Base-by-base conservation (phyloP, 2,113 vertebrate species). In the Grammomys surdaster region DNA sequence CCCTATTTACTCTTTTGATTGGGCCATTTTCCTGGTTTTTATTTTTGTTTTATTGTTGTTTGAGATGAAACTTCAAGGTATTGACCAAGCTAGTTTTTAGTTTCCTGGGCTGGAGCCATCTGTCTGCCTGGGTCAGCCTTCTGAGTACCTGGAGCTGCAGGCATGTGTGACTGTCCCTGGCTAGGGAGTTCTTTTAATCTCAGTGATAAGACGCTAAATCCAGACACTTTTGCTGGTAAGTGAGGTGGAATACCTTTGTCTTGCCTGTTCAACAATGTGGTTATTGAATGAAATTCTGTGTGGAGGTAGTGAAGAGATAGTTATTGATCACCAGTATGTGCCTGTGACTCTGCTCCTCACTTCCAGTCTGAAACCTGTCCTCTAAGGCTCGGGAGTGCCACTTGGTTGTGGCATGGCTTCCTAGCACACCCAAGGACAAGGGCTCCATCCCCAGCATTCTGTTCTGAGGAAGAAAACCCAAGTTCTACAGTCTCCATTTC, bases 41-140 rank as follows among this genome's bases (percentile, higher is more conserved):
- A 43, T 89, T 87, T 87, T 87, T 75, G 72, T 76, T 54, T 92
- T 75, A n/a, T 82, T 91, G 7, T 73, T 73, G 77, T 70, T 72
- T 72, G 67, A 81, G 26, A 28, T 36, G 17, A 72, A 54, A 20
- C 40, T 19, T 91, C n/a, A 7, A 28, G 54, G n/a, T 12, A 11
- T 56, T 82, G 26, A 3, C 65, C 63, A 22, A n/a, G 63, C 11
- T 46, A 14, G n/a, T 70, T 70, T 54, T 72, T 65, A 48, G 43
- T 67, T n/a, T 58, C n/a, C 31, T 72, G 48, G 51, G 65, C 48
- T 58, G 24, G 56, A 31, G 12, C 48, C 22, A 13, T 56, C 51
- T 33, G 1, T 33, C 51, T 81, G 33, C n/a, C 65, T 33, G 2
- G 26, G 36, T 58, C 90, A 60, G 78, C 7, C 26, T 82, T 28